phyloP scores from a whole-genome alignment of 2,888 invertebrate genomes.

The Lumbricus terrestris region DNA sequence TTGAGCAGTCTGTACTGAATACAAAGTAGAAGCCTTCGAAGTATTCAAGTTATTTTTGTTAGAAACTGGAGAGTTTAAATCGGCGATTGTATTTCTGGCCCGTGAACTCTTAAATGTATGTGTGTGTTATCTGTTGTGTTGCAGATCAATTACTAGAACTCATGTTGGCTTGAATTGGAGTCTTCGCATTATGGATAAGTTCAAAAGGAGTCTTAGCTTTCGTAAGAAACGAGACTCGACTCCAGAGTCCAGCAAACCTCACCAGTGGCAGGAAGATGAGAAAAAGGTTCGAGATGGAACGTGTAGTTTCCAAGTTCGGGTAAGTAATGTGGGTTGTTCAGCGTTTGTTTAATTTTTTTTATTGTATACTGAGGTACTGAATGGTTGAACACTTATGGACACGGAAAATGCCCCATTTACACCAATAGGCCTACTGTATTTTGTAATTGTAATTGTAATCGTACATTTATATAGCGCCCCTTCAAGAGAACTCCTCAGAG shows the following conservation, averaged over 20 bases:
- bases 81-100: background rate
- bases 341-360: background rate
- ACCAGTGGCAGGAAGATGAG: constrained; percentile 98
- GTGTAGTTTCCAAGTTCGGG: constrained; percentile 94
- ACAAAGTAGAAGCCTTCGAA: background rate
- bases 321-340: constrained; percentile 47
- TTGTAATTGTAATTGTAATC: too few relatives aligned
- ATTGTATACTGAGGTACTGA: background rate
- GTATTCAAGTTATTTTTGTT: background rate
- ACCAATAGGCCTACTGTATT: too few relatives aligned
- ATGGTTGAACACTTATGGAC: background rate
- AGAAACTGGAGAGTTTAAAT: background rate
- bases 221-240: constrained; percentile 73
- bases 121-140: background rate
- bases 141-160: constrained; percentile 3
- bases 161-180: background rate
- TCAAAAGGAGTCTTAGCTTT: constrained; percentile 61
- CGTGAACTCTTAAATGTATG: too few relatives aligned
- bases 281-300: constrained; percentile 90
- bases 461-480: too few relatives aligned
- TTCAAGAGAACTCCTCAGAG: too few relatives aligned
- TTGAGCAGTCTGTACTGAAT: background rate
- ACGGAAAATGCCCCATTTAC: background rate
- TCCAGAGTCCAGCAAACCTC: constrained; percentile 86
- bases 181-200: constrained; percentile 49